Percentiles rank a stretch among this genome's conserved stretches.
Evolutionary conservation across 2,888 invertebrate genomes (phyloP).

Genomic region (Protodeltote pygarga): DNA sequence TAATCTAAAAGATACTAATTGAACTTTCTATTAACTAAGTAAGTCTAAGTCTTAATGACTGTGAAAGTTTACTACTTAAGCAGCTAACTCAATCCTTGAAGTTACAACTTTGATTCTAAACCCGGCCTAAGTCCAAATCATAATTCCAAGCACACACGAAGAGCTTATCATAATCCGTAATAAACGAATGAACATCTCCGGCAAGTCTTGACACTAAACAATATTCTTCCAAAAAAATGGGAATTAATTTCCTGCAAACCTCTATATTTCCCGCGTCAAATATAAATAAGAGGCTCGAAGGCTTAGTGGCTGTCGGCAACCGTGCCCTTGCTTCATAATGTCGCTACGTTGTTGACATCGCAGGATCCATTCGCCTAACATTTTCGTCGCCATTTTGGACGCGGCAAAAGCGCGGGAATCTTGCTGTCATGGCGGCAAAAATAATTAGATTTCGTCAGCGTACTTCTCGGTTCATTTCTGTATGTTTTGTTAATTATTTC

Average conservation of each 20-base stretch:
- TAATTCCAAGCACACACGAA: constrained; percentile 37
- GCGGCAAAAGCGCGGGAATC: constrained; percentile 76
- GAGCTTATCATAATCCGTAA: constrained; percentile 49
- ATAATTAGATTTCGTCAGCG: constrained; percentile 82
- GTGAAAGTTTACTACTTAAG: no score
- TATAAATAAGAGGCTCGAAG: constrained; percentile 73
- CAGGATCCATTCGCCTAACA: constrained; percentile 67
- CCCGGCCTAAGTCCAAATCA: constrained; percentile 24
- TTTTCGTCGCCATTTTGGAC: constrained; percentile 68
- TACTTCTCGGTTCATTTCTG: constrained; percentile 80
- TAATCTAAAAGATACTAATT: not conserved
- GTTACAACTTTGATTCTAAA: not conserved
- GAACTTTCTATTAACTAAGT: constrained; percentile 7
- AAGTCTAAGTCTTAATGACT: no score
- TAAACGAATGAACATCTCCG: constrained; percentile 50
- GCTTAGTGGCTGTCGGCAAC: constrained; percentile 78
- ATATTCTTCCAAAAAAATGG: constrained; percentile 58
- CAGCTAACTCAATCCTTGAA: not conserved
- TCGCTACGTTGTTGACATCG: constrained; percentile 73
- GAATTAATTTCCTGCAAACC: constrained; percentile 65
- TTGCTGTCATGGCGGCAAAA: constrained; percentile 80
- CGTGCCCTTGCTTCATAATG: constrained; percentile 78
- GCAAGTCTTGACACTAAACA: constrained; percentile 60
- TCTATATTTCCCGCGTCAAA: constrained; percentile 69
- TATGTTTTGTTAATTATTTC: constrained; percentile 84